A percentile compares a stretch with the other conserved stretches of the same genome.
These are phyloP conservation scores for Linurgus olivaceus DNA, from an alignment of 2,797 vertebrate species.

Conservation along the genomic window DNA sequence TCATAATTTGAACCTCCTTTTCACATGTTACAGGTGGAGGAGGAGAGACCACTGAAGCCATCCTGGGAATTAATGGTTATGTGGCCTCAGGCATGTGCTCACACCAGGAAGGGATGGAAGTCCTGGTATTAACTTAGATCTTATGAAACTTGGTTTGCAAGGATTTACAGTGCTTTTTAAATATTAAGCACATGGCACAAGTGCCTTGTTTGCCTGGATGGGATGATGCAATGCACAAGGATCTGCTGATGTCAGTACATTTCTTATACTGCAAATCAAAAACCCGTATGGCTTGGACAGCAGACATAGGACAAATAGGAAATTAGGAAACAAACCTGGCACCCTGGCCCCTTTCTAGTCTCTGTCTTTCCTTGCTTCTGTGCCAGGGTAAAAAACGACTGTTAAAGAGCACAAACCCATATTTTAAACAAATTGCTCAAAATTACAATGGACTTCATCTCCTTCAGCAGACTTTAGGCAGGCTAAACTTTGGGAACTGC, in stretches of 20 bases:
- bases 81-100: not conserved
- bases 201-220: not conserved
- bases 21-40: not conserved
- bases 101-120: not conserved
- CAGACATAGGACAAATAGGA: not conserved
- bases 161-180: constrained; percentile 12
- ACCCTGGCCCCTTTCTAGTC: not conserved
- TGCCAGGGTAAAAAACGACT: not conserved
- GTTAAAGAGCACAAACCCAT: not conserved
- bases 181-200: not conserved
- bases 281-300: not conserved
- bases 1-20: not conserved
- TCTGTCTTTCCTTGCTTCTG: not conserved
- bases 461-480: not conserved
- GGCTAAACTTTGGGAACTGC: not conserved
- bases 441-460: not conserved
- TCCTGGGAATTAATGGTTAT: not conserved
- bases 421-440: not conserved
- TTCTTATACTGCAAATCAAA: constrained; percentile 1
- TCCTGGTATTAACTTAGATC: not conserved
- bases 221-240: constrained; percentile 18
- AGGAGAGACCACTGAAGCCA: not conserved
- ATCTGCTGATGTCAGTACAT: constrained; percentile 26
- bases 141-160: not conserved
- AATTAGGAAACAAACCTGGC: not conserved